Base-by-base conservation (phyloP, 2,888 invertebrate genomes). In the Metalampra italica region DNA sequence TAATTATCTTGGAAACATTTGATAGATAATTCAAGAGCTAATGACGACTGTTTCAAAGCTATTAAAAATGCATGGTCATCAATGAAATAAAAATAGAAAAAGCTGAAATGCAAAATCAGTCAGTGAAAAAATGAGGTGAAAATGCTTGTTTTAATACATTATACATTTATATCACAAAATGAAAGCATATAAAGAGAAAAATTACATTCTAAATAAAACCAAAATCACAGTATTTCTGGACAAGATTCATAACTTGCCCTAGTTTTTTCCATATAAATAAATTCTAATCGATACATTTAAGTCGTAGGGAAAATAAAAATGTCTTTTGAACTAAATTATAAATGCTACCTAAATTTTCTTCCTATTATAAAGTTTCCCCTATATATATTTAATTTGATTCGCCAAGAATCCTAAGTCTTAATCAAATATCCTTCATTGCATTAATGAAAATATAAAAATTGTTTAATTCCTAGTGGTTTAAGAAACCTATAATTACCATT, bases 401-500 rank as follows among this genome's bases (percentile, higher is more conserved):
- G 43, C 68, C 53, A 51, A 50, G 74, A 68, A 69, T 68, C 70
- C 79, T 81, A 83, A 78, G 65, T 68, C 83, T 78, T 82, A 85
- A 66, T 78, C 79, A 79, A 81, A 78, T 78, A 82, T 77, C 75
- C 76, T 80, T 78, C 78, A 82, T 85, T 84, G 85, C 83, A 78
- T 73, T 84, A 82, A 78, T 85, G 80, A 84, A 87, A 87, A 84
- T 85, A 87, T 86, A 86, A 83, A 86, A 86, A 78, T 78, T 71
- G 73, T 73, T 77, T 82, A 83, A 84, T 76, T 75, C 77, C 86
- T 87, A 87, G 68, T 76, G 79, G 86, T 84, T 81, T 85, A 85
- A 81, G 85, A 88, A 88, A 87, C 84, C 85, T 87, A 87, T 73
- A 46, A 77, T 82, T 86, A 86, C 67, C 74, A 75, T 81, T 76